Evolutionary conservation across 1,140 invertebrate genomes (phyloP).

Genomic region (Orius laevigatus): DNA sequence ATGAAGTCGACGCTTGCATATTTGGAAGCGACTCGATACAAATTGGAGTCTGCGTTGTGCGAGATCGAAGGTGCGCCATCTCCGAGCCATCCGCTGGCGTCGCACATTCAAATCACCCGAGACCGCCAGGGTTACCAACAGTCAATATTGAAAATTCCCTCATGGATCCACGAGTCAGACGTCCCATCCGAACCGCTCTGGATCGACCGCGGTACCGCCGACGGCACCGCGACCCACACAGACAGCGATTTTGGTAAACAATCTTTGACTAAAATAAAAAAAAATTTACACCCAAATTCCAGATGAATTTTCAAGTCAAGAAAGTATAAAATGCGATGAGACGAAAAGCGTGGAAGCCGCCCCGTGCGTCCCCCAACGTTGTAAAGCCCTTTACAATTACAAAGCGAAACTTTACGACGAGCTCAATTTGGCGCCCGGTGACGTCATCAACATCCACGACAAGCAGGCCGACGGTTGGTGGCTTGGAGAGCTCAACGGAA

Average conservation of each 20-base stretch:
- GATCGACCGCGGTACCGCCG: conserved; percentile 60
- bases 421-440: conserved; percentile 64
- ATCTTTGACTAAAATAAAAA: background rate
- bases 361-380: conserved; percentile 29
- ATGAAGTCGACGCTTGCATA: conserved; percentile 84
- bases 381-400: conserved; percentile 74
- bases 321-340: no score
- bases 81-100: conserved; percentile 59
- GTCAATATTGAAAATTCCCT: conserved; percentile 69
- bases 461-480: conserved; percentile 92
- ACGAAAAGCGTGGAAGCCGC: background rate
- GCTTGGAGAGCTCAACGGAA: conserved; percentile 73
- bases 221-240: conserved; percentile 66
- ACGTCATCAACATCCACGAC: conserved; percentile 73
- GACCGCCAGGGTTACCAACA: conserved; percentile 81
- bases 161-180: conserved; percentile 49
- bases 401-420: conserved; percentile 77
- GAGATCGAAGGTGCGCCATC: conserved; percentile 61
- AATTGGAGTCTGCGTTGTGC: conserved; percentile 62
- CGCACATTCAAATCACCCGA: conserved; percentile 70
- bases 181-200: conserved; percentile 42
- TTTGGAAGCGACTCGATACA: conserved; percentile 74
- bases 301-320: conserved; percentile 47
- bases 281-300: conserved; percentile 7
- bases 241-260: conserved; percentile 55